Evolutionary conservation across 2,888 invertebrate genomes (phyloP), one percentile per base, ranked within the genome.

Genomic region (Lepeophtheirus nordmannii): DNA sequence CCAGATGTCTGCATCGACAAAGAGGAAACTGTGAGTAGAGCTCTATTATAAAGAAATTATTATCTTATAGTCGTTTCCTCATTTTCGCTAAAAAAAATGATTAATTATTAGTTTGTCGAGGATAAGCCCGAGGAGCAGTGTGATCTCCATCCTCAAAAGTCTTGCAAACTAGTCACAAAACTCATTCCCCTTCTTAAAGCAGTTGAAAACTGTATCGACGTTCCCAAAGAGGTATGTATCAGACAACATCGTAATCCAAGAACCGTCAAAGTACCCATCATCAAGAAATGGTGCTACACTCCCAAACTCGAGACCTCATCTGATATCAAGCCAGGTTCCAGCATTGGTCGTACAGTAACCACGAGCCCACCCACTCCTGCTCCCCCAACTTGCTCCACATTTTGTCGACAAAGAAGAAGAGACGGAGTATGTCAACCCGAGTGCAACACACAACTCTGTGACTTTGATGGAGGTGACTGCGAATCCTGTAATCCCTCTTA

Each of bases 231-330:
- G 58, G 40, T 65, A 1, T 65, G 65, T 30, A 11, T 38, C 1
- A 14, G 65, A 11, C 38, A 22, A 11, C 46, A n/a, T 14, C 56
- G 23, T n/a, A 65, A 65, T 39, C 65, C 65, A 14, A 58, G 65
- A n/a, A 65, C 20, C 12, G 58, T 65, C n/a, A 17, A 23, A 20
- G 57, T 22, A 2, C 65, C 65, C 17, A 57, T 65, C n/a, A 53
- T 65, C 1, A 65, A 65, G 58, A 65, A 65, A 38, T 65, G 65
- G 65, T 65, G 65, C 39, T 65, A 65, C 20, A 58, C 58, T 10
- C 65, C 65, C 17, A 57, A 53, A 11, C 12, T n/a, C 10, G 65
- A 65, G 23, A 56, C 61, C 5, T 14, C 14, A 5, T 46, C 53
- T 5, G 53, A 17, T 17, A 46, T 46, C 53, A 46, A 46, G 53